Base-by-base conservation (phyloP, 2,888 invertebrate genomes). In the Drosophila paramelanica region DNA sequence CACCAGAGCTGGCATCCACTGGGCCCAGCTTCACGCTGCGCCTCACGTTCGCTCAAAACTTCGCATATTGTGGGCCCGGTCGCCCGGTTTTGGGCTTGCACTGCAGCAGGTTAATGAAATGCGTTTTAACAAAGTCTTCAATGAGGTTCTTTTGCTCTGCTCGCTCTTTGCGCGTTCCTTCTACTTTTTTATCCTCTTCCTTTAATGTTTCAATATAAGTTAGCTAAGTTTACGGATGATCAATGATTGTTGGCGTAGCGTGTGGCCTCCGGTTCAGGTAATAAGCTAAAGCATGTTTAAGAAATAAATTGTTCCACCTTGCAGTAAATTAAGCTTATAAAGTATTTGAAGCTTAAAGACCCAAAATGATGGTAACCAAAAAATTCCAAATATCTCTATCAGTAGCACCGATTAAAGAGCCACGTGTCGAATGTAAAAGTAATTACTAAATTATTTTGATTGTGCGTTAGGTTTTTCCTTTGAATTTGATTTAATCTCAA, bases 21-120 rank as follows among this genome's bases (percentile, higher is more conserved):
- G 38, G 36, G 11, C 8, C 38, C 56, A 59, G 73, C 64, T 57
- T 60, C 77, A 77, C 69, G 79, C 79, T 83, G 89, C 64, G 73
- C 62, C 73, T 76, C 89, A 89, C 80, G 88, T 87, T 87, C 77
- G 67, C 69, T 71, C 77, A 78, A 79, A 81, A 89, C 76, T 79
- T 66, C 74, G 70, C 77, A 71, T 66, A 60, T 50, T 50, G 38
- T 66, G 62, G 52, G 38, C 7, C 17, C 43, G 27, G 45, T 45
- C 38, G 50, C 36, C 25, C 20, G 36, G 20, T 13, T 36, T 27
- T 36, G n/a, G 27, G 23, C 11, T n/a, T 45, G 46, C 36, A 23
- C 59, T 61, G 62, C 73, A 56, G 57, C 82, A 79, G 89, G 83
- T 89, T 91, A 91, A 90, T 90, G 91, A 91, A 91, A 90, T 90